A percentile compares a stretch with the other conserved stretches of the same genome.
phyloP scores from a whole-genome alignment of 2,113 vertebrate genomes.

The Trichechus manatus region DNA sequence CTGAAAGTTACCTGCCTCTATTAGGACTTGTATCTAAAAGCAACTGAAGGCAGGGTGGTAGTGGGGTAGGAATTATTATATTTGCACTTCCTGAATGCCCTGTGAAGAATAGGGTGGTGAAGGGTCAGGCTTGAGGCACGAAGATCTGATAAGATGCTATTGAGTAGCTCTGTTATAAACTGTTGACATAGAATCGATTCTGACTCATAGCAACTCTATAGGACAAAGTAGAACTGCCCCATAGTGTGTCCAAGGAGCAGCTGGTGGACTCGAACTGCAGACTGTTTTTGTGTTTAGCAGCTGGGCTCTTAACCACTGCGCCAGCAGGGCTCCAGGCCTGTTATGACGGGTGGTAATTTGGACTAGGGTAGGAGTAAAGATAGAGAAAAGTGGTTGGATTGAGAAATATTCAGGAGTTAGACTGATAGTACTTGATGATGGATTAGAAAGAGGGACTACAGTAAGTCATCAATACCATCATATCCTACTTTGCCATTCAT shows the following conservation, averaged over 20 bases:
- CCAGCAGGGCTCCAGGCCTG: background rate
- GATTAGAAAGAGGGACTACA: background rate
- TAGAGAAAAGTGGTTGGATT: background rate
- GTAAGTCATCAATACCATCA: background rate
- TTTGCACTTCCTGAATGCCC: background rate
- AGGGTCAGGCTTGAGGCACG: background rate
- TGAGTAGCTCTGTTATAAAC: background rate
- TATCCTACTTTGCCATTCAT: background rate
- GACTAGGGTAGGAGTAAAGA: background rate
- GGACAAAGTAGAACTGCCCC: too few relatives aligned
- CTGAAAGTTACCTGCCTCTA: too few relatives aligned
- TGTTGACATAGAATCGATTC: too few relatives aligned
- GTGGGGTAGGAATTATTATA: background rate
- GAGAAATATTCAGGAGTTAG: background rate
- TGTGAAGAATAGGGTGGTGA: background rate
- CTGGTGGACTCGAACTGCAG: too few relatives aligned
- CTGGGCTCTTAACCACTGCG: too few relatives aligned
- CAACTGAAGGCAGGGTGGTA: background rate
- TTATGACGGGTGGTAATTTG: background rate
- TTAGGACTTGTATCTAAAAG: background rate
- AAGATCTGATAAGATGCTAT: background rate
- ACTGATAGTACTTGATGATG: background rate
- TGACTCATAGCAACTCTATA: too few relatives aligned
- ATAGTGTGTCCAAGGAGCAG: too few relatives aligned
- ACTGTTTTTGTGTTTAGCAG: too few relatives aligned